Percentiles rank a stretch among this genome's conserved stretches.
phyloP scores from a whole-genome alignment of 2,888 invertebrate species.

The Spodoptera exigua region DNA sequence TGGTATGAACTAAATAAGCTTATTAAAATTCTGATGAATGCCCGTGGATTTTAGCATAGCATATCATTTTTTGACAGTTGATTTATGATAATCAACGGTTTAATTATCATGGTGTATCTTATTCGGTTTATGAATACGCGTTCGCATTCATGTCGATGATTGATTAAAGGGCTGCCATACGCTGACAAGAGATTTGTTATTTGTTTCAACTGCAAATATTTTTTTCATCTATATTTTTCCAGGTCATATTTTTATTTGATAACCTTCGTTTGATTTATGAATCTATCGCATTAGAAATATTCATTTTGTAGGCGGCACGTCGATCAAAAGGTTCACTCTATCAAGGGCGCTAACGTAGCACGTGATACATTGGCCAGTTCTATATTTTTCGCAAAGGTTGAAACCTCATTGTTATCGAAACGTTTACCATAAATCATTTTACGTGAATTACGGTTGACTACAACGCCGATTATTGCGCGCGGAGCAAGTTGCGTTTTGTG shows the following conservation, averaged over 20 bases:
- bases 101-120: constrained; percentile 14
- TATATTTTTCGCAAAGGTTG: constrained; percentile 37
- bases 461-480: constrained; percentile 34
- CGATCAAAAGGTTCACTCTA: not conserved
- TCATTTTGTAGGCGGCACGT: not conserved
- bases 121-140: constrained; percentile 36
- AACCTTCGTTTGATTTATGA: constrained; percentile 20
- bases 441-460: constrained; percentile 21
- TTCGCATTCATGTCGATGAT: constrained; percentile 29
- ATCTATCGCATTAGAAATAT: not conserved
- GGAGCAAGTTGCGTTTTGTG: constrained; percentile 38
- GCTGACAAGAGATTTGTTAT: constrained; percentile 26
- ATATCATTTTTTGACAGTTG: constrained; percentile 48
- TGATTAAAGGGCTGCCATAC: constrained; percentile 42
- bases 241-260: constrained; percentile 23
- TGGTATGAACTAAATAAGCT: constrained; percentile 35
- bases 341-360: constrained; percentile 4
- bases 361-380: constrained; percentile 8
- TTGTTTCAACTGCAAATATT: constrained; percentile 30
- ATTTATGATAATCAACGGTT: constrained; percentile 47
- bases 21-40: constrained; percentile 28
- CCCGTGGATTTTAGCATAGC: constrained; percentile 37
- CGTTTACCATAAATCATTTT: constrained; percentile 47
- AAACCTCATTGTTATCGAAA: constrained; percentile 43
- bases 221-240: constrained; percentile 27